Evolutionary conservation across 2,797 vertebrate genomes (phyloP).

Genomic region (Alectoris magna): DNA sequence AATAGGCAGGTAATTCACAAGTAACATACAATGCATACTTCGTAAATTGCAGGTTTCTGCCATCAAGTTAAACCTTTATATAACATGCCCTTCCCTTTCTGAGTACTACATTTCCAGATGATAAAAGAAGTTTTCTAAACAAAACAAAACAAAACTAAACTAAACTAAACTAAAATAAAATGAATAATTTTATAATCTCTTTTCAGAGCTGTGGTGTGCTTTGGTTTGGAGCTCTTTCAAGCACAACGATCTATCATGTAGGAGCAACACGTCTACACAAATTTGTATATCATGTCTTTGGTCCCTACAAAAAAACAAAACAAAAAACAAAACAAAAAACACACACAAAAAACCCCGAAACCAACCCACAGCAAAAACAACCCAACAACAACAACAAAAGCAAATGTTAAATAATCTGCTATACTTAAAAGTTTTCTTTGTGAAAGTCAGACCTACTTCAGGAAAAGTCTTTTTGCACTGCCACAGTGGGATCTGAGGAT

Average conservation of each 20-base stretch:
- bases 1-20: background rate
- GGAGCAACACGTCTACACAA: background rate
- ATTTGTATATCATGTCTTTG: background rate
- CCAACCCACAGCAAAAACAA: background rate
- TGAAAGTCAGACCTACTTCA: background rate
- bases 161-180: background rate
- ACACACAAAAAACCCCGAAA: no score
- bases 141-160: background rate
- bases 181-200: background rate
- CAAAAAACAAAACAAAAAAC: background rate
- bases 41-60: background rate
- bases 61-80: background rate
- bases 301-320: background rate
- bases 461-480: background rate
- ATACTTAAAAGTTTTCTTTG: background rate
- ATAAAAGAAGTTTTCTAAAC: background rate
- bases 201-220: background rate
- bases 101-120: background rate
- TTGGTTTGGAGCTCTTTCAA: background rate
- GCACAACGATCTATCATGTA: fast-evolving
- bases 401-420: background rate
- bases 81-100: background rate
- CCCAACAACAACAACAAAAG: background rate
- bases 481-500: fast-evolving
- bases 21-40: background rate